Conservation (phyloP, 1,140 invertebrate species). For the Druon quercuslanigerum region DNA sequence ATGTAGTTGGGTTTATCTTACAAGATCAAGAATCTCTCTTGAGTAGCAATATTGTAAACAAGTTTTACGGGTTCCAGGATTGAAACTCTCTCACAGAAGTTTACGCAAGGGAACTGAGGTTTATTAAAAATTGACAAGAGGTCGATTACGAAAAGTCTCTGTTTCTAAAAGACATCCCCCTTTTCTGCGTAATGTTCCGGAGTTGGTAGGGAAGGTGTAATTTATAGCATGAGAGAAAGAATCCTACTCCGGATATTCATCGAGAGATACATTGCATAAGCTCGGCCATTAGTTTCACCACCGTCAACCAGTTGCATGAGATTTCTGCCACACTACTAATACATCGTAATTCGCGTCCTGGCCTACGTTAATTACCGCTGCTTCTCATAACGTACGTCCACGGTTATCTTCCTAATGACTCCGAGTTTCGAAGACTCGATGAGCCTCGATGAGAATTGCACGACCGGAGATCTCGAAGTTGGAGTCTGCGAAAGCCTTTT, state of each 20-base stretch:
- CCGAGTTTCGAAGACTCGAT: constrained; percentile 1
- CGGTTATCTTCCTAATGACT: constrained; percentile 26
- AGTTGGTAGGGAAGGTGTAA: constrained; percentile 3
- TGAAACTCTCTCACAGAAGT: constrained; percentile 2
- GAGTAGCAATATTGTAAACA: constrained; percentile 11
- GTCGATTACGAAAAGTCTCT: not conserved
- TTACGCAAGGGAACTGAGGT: not conserved
- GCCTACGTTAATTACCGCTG: constrained; percentile 11
- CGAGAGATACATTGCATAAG: constrained; percentile 51
- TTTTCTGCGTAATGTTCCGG: not conserved
- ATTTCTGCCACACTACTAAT: constrained; percentile 1
- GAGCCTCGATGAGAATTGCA: constrained; percentile 3
- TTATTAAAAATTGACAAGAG: constrained; percentile 4
- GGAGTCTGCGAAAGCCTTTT: constrained; percentile 9
- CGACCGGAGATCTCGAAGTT: constrained; percentile 8
- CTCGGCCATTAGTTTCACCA: constrained; percentile 43
- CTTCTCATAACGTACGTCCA: constrained; percentile 10
- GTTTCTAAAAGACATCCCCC: not conserved
- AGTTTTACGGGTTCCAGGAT: constrained; percentile 3
- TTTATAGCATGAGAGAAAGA: constrained; percentile 33
- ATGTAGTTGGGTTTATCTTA: constrained; percentile 5
- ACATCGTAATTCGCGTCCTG: constrained; percentile 8
- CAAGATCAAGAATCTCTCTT: not conserved
- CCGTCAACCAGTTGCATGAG: constrained; percentile 25
- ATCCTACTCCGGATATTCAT: constrained; percentile 50